Conservation (phyloP, 2,888 invertebrate genomes). For the Limnephilus lunatus region DNA sequence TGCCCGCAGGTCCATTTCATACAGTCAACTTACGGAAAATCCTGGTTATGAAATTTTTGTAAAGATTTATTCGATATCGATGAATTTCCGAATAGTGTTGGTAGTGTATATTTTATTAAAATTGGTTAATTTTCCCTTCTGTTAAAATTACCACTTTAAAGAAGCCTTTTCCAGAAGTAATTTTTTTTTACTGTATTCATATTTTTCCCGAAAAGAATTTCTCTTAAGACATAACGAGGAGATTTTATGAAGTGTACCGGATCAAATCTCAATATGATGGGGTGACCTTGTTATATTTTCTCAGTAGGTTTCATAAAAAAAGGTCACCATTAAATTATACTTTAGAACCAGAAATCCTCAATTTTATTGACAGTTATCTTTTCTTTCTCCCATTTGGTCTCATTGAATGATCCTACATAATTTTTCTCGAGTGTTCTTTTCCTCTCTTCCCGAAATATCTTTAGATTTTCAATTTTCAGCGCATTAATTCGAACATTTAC, state of each 20-base stretch:
- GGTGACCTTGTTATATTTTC: neutral
- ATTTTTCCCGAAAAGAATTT: neutral
- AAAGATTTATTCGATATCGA: too few species aligned
- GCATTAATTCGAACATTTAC: neutral
- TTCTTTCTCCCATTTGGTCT: neutral
- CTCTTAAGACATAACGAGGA: neutral
- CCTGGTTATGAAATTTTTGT: too few species aligned
- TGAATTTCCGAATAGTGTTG: too few species aligned
- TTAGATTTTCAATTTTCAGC: neutral
- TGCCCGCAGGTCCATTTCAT: too few species aligned
- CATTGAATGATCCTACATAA: slow-evolving; percentile 16
- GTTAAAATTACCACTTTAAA: too few species aligned
- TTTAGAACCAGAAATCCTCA: slow-evolving; percentile 4
- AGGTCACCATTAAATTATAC: slow-evolving; percentile 16
- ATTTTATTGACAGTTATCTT: slow-evolving; percentile 13
- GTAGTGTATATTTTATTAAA: too few species aligned
- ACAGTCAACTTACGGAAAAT: too few species aligned
- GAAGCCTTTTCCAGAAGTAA: too few species aligned
- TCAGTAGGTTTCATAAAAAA: neutral
- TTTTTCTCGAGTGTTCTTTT: neutral
- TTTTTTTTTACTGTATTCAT: neutral
- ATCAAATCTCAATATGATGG: neutral
- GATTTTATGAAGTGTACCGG: neutral
- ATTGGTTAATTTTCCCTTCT: too few species aligned
- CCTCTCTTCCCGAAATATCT: neutral